Conservation (phyloP, 2,888 invertebrate genomes). For the Pinctada fucata region DNA sequence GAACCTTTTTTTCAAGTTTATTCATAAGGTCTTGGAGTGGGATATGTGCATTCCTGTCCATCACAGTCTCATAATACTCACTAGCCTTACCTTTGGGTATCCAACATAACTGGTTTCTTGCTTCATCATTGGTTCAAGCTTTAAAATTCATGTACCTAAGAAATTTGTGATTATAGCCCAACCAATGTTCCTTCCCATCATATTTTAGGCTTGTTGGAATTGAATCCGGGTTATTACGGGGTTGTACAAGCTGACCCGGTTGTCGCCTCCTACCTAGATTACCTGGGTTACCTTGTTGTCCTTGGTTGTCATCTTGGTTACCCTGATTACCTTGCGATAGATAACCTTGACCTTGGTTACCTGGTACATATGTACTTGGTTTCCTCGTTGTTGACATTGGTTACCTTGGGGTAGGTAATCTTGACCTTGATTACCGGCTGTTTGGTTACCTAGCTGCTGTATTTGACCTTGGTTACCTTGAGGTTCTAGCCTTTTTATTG, state of each 20-base stretch:
- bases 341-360: slow-evolving; percentile 2
- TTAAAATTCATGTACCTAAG: neutral
- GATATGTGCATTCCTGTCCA: neutral
- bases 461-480: neutral
- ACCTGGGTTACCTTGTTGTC: neutral
- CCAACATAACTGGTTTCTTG: neutral
- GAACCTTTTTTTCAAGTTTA: neutral
- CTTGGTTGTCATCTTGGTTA: neutral
- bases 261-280: neutral
- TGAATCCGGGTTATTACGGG: neutral
- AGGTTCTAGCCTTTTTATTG: too few relatives aligned
- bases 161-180: neutral
- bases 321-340: neutral
- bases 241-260: too few relatives aligned
- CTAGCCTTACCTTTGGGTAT: neutral
- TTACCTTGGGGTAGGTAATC: neutral
- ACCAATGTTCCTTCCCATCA: neutral
- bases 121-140: neutral
- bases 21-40: neutral
- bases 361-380: neutral
- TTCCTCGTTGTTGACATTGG: neutral
- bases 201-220: neutral
- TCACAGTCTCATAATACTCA: neutral
- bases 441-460: neutral
- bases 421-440: neutral